Evolutionary conservation across 2,797 vertebrate genomes (phyloP), one percentile per base, ranked within the genome.

Genomic region (Hydrocynus forskahlii): DNA sequence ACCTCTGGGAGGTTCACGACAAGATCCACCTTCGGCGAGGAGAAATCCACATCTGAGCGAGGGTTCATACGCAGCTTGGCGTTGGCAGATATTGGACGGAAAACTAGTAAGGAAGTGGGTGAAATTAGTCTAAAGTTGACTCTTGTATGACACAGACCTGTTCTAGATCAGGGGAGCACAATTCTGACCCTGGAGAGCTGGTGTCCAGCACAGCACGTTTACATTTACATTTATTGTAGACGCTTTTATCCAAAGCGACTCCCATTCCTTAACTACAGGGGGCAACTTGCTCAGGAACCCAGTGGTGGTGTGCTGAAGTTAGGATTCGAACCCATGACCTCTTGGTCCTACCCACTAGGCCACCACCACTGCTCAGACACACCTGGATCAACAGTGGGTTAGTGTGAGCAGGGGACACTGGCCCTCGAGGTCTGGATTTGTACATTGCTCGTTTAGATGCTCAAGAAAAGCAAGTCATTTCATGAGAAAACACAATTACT

Each of bases 31-130:
- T 99, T 99, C 0, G 97, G 97, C 45, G 94, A 94, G 7, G 97
- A 96, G 93, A 97, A 97, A 88, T 99, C 97, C 88, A 97, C 90
- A 86, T 99, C 97, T 21, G 97, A 95, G 87, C 95, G 94, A 21
- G 95, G 97, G 92, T 99, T 99, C 97, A 99, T 99, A 71, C 95
- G 93, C 23, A 99, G 94, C 89, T 97, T 99, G 85, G 97, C 97
- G 78, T 89, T 95, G 55, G 97, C 97, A 48, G 98, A 97, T 91
- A 99, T 97, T 0, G 98, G 97, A 50, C 95, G 96, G 87, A 99
- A 97, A 78, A 99, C 97, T 99, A 80, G 75, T 90, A 92, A 87
- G 64, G 8, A 17, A n/a, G 35, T 35, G 35, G 4, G 78, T 67
- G 2, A 45, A 25, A 25, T 14, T 25, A 10, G 2, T 43, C 25